Base-by-base conservation (phyloP, 2,888 invertebrate genomes). In the Eledone cirrhosa region DNA sequence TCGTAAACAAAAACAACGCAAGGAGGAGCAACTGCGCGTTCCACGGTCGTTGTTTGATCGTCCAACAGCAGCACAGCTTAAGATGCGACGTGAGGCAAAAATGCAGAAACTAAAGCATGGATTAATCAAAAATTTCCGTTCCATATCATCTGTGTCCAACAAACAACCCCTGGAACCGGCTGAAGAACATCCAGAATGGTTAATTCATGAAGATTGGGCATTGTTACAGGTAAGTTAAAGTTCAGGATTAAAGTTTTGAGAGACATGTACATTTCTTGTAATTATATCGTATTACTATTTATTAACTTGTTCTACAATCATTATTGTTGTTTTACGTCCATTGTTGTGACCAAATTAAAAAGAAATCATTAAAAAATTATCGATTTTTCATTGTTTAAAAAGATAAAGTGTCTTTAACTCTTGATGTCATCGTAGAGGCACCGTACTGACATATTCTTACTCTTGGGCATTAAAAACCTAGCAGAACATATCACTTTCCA, bases 141-240 rank as follows among this genome's bases (percentile, higher is more conserved):
- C 86, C 11, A 78, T 85, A 27, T 84, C 85, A 8, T 80, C 84
- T 24, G 80, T 83, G 77, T 83, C 84, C 27, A 82, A 82, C 79
- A 85, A 86, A 77, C 86, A 85, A 7, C 41, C 84, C 41, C 83
- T 85, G 77, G 88, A 88, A 41, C 82, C 83, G n/a, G 79, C 84
- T 7, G 81, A 82, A 8, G 93, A 94, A 80, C 93, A 93, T 85
- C 94, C 95, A 81, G 97, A 97, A 85, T 98, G 98, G 98, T 93
- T 95, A 83, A 94, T 96, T 80, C 94, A 95, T 89, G 98, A 98
- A 91, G 98, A 98, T 91, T 95, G 95, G 92, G 94, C 95, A 41
- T 92, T 98, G 80, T 92, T 97, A 59, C 90, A 90, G 88, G 90
- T 90, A 78, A 24, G 77, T 1, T 33, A 33, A 2, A 24, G 16